Percentiles rank a stretch among this genome's conserved stretches.
phyloP scores from a whole-genome alignment of 1,140 invertebrate species.

The Leguminivora glycinivorella region DNA sequence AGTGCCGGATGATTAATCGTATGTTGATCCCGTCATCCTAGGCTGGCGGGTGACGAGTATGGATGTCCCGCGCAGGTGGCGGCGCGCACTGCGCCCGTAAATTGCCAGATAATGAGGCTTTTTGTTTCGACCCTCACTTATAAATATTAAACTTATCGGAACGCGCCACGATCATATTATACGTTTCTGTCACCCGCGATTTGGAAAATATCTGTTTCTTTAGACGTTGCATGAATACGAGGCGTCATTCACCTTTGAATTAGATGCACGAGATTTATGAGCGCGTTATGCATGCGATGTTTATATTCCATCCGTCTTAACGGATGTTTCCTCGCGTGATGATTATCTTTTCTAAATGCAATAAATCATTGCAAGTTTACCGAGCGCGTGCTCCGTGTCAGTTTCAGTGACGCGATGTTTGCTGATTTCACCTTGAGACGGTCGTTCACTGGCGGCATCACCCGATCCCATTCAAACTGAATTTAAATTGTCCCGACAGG shows the following conservation, averaged over 20 bases:
- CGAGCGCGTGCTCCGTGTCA: neutral
- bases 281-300: conserved; percentile 17
- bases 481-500: neutral
- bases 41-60: neutral
- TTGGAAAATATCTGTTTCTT: conserved; percentile 1
- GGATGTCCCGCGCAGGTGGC: conserved; percentile 12
- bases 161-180: conserved; percentile 4
- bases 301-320: conserved; percentile 10
- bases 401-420: neutral
- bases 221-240: neutral
- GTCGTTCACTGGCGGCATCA: neutral
- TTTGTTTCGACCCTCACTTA: conserved; percentile 9
- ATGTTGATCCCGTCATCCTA: neutral
- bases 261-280: conserved; percentile 3
- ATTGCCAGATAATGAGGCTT: conserved; percentile 14
- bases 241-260: neutral
- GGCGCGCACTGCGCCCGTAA: conserved; percentile 10
- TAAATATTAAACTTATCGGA: conserved; percentile 22
- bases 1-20: neutral
- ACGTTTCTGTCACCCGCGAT: conserved; percentile 9
- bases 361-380: conserved; percentile 14
- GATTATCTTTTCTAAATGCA: conserved; percentile 3
- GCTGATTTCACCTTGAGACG: conserved; percentile 11
- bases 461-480: neutral
- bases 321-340: neutral